Conservation (phyloP, 2,113 vertebrate genomes). For the Siphamia tubifer region DNA sequence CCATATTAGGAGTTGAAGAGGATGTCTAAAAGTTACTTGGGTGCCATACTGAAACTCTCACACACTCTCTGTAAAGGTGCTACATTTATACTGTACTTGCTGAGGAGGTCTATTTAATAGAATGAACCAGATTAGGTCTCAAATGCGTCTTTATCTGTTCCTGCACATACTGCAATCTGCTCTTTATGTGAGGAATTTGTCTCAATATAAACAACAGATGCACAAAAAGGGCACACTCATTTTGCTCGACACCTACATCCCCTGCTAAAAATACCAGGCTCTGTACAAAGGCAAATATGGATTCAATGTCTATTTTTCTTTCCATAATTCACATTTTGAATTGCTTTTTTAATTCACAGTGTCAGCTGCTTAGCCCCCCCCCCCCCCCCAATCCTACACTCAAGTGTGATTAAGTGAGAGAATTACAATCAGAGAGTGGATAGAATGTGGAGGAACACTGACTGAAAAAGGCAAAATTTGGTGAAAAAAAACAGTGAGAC, state of each 20-base stretch:
- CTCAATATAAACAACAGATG: conserved; percentile 48
- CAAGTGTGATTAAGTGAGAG: conserved; percentile 5
- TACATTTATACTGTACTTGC: background rate
- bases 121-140: conserved; percentile 55
- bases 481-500: background rate
- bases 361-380: conserved; percentile 14
- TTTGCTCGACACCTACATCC: conserved; percentile 69
- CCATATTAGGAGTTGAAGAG: conserved; percentile 44
- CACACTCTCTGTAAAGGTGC: conserved; percentile 8
- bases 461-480: conserved; percentile 9
- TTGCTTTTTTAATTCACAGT: conserved; percentile 1
- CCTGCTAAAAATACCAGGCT: conserved; percentile 66
- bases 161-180: conserved; percentile 43
- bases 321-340: conserved; percentile 25
- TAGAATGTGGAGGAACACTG: conserved; percentile 26
- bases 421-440: conserved; percentile 29
- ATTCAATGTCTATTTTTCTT: background rate
- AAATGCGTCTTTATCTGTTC: conserved; percentile 64
- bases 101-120: conserved; percentile 34
- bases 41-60: conserved; percentile 36
- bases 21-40: conserved; percentile 45
- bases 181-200: conserved; percentile 52
- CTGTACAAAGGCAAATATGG: conserved; percentile 8
- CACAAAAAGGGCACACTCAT: conserved; percentile 49
- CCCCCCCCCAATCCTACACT: too few relatives aligned